Percentiles rank a stretch among this genome's conserved stretches.
Evolutionary conservation across 2,797 vertebrate genomes (phyloP).

Genomic region (Typhlichthys subterraneus): DNA sequence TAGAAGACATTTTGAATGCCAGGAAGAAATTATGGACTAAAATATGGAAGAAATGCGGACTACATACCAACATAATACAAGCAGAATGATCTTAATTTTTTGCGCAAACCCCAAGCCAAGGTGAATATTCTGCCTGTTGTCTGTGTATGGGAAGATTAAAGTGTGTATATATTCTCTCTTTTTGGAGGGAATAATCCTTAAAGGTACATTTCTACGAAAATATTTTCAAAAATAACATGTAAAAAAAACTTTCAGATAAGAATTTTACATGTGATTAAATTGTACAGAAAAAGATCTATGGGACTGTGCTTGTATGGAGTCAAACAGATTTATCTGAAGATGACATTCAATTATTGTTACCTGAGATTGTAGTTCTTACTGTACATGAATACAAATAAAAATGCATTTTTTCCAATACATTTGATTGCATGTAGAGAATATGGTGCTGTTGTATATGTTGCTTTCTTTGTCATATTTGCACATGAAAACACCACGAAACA

Average conservation of each 20-base stretch:
- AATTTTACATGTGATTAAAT: slow-evolving; percentile 87
- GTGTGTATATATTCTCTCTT: slow-evolving; percentile 70
- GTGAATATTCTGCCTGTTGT: slow-evolving; percentile 82
- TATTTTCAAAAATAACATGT: slow-evolving; percentile 78
- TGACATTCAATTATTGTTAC: slow-evolving; percentile 79
- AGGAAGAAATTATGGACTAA: slow-evolving; percentile 54
- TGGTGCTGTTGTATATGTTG: slow-evolving; percentile 15
- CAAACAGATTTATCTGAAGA: slow-evolving; percentile 71
- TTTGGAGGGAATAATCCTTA: slow-evolving; percentile 83
- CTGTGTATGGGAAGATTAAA: slow-evolving; percentile 62
- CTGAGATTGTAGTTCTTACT: slow-evolving; percentile 86
- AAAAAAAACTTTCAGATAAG: slow-evolving; percentile 82
- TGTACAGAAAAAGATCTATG: slow-evolving; percentile 71
- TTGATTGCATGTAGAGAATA: slow-evolving; percentile 40
- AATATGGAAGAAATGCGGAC: slow-evolving; percentile 55
- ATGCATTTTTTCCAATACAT: slow-evolving; percentile 71
- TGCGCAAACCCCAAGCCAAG: slow-evolving; percentile 79
- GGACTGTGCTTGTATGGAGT: slow-evolving; percentile 74
- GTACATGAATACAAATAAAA: slow-evolving; percentile 84
- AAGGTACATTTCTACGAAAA: slow-evolving; percentile 85
- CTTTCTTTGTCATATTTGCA: slow-evolving; percentile 35
- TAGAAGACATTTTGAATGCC: slow-evolving; percentile 35
- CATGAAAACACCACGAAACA: slow-evolving; percentile 17
- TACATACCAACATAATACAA: slow-evolving; percentile 52
- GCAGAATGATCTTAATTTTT: slow-evolving; percentile 72